Evolutionary conservation across 2,888 invertebrate species (phyloP), one percentile per base, ranked within the genome.

Genomic region (Caenorhabditis auriculariae): DNA sequence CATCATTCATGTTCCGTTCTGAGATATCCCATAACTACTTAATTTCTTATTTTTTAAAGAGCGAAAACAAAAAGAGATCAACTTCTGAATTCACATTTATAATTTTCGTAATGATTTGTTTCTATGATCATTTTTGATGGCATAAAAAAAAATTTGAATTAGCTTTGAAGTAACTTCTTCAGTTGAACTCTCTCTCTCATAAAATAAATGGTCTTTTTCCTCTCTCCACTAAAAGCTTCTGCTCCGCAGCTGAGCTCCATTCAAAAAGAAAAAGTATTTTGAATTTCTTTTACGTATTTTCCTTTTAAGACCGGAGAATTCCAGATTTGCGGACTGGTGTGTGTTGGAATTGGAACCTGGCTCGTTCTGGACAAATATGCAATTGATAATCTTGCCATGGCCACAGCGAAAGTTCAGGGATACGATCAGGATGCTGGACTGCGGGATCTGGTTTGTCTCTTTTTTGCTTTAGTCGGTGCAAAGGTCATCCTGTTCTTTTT

Each of bases 281-380:
- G 6, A 15, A 43, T 6, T 43, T 24, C 29, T 12, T 41, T 12
- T 17, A 9, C 9, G n/a, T 12, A 32, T 9, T n/a, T 9, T 32
- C 35, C 9, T n/a, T 12, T 32, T n/a, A 9, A 12, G n/a, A 32
- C n/a, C 9, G 17, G 17, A 41, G 27, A n/a, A 12, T 54, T 69
- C 47, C 53, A 80, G 81, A 48, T 81, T 15, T 77, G 77, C 47
- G 81, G 81, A 15, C 48, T 79, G 17, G 74, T 81, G 28, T 81
- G 81, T 60, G 64, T 81, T 23, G 74, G 74, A 26, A 70, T 81
- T 12, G 81, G 80, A 4, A 59, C 71, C 12, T 81, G 80, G 78
- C 59, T 81, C 24, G 66, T 79, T 7, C 56, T 80, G 12, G 80
- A 81, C 57, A 69, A 75, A 47, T 77, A 78, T 47, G 81, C 81